phyloP scores from a whole-genome alignment of 2,113 vertebrate species.

The Sceloporus undulatus region DNA sequence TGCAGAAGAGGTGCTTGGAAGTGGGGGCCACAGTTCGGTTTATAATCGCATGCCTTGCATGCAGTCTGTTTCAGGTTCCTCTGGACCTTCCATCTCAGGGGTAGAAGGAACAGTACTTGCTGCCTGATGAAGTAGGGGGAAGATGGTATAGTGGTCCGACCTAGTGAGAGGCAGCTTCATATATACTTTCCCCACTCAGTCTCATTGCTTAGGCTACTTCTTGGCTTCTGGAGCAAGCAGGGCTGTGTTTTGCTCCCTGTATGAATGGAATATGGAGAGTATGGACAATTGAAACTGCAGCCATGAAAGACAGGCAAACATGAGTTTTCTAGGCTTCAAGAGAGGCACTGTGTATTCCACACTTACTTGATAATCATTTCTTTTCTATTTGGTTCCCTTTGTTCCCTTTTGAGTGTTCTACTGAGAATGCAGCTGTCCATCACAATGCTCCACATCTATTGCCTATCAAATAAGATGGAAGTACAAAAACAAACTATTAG shows the following conservation, averaged over 20 bases:
- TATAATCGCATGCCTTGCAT: neutral
- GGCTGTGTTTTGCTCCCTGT: neutral
- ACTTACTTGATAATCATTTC: neutral
- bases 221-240: neutral
- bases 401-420: neutral
- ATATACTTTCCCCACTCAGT: neutral
- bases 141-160: too few species aligned
- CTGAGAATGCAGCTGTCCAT: neutral
- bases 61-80: neutral
- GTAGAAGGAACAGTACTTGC: neutral
- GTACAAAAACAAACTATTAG: neutral
- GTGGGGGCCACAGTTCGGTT: neutral
- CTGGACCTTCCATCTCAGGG: neutral
- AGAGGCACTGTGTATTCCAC: neutral
- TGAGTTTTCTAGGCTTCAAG: neutral
- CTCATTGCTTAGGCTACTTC: neutral
- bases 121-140: neutral
- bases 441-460: neutral
- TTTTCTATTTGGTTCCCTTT: neutral
- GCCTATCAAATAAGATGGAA: neutral
- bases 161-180: neutral
- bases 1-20: neutral
- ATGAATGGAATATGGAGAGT: neutral
- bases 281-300: neutral
- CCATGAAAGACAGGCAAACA: neutral